Base-by-base conservation (phyloP, 2,888 invertebrate species). In the Gymnosoma rotundatum region DNA sequence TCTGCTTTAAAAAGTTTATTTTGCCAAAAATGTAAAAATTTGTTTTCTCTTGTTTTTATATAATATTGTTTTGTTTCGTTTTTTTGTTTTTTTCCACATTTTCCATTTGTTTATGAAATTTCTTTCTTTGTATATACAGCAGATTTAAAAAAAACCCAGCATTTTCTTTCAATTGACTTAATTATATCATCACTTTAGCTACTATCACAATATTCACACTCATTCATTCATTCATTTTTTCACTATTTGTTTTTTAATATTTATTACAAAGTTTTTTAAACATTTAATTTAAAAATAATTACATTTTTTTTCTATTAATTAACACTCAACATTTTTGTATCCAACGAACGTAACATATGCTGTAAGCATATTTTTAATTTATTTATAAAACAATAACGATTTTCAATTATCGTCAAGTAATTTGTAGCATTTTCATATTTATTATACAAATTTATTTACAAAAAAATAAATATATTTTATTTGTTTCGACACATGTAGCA, bases 151-250 rank as follows among this genome's bases (percentile, higher is more conserved):
- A 42, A 54, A 61, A 52, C 9, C 67, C 61, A 63, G 32, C 32
- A 78, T 54, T 78, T 78, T 66, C 58, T 56, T 73, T 48, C 54
- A 78, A 70, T 78, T 78, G 69, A 70, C 69, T 56, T 61, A 79
- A 84, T 84, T 84, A 81, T 81, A 84, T 84, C 84, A 84, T 78
- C 81, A 84, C 81, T 81, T 72, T 74, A 56, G 69, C 64, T 66
- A 79, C 73, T 60, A 58, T 25, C 42, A 79, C 64, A 52, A 42
- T 75, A 48, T 32, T 32, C 32, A 25, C 48, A 58, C 70, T 70
- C 38, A 52, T 81, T 80, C 58, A 78, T 84, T 80, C 54, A 73
- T 78, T 69, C 42, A 12, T 42, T n/a, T n/a, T n/a, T n/a, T 42
- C 42, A 42, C 42, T 42, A 5, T 32, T 32, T 32, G 60, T 75